These are phyloP conservation scores for Lucifuga dentata DNA, from an alignment of 2,113 vertebrate species.

Conservation along the genomic window DNA sequence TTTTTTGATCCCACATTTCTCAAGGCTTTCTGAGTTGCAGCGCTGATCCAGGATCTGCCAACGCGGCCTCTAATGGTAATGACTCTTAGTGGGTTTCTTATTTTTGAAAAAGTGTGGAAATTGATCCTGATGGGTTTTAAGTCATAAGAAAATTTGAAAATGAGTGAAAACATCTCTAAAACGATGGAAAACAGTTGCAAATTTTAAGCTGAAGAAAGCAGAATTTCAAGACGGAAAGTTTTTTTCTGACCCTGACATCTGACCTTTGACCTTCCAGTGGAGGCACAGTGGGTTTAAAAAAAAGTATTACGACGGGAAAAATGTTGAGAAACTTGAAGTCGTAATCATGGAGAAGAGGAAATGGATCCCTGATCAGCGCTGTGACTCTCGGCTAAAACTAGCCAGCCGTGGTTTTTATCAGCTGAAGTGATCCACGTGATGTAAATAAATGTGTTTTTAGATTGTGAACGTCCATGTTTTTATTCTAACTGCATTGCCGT, in stretches of 20 bases:
- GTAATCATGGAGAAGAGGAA: constrained; percentile 22
- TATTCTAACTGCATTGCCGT: background rate
- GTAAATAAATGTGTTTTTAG: constrained; percentile 84
- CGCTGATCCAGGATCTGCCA: constrained; percentile 60
- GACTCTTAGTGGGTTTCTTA: constrained; percentile 23
- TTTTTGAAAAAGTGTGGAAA: background rate
- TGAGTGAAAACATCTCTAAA: background rate
- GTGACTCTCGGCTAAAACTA: constrained; percentile 44
- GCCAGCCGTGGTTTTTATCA: constrained; percentile 73
- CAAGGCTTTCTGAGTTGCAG: constrained; percentile 52
- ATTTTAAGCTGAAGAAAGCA: too few species aligned
- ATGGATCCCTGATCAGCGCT: constrained; percentile 58
- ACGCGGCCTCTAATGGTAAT: background rate
- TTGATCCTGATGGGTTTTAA: constrained; percentile 34
- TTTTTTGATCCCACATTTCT: constrained; percentile 64
- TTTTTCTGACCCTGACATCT: background rate
- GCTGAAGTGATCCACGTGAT: constrained; percentile 80
- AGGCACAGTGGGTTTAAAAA: background rate
- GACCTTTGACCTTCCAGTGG: constrained; percentile 21
- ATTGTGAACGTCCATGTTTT: constrained; percentile 65
- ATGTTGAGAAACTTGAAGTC: constrained; percentile 23
- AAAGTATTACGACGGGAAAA: constrained; percentile 23
- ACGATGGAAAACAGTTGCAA: too few species aligned
- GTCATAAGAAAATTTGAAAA: constrained; percentile 16
- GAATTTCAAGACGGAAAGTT: constrained; percentile 49